Evolutionary conservation across 2,888 invertebrate genomes (phyloP).

Genomic region (Drosophila paranaensis): DNA sequence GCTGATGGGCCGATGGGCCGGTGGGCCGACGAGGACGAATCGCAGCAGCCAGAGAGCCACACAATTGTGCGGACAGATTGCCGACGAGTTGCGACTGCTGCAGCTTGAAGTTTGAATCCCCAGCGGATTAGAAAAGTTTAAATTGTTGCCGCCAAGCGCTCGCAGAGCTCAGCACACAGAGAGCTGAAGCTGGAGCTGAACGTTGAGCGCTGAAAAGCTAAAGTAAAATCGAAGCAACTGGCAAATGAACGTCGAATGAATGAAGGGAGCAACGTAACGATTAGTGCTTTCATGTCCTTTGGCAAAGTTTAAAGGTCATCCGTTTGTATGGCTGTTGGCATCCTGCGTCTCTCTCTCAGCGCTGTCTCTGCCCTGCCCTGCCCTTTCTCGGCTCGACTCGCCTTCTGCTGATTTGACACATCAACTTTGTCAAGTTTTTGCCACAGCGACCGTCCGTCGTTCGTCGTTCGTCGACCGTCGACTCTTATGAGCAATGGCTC

Average conservation of each 20-base stretch:
- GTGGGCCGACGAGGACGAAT: neutral
- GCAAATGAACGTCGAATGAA: slow-evolving; percentile 69
- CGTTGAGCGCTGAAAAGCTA: slow-evolving; percentile 28
- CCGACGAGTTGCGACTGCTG: slow-evolving; percentile 63
- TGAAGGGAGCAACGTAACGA: slow-evolving; percentile 81
- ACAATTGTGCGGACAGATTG: slow-evolving; percentile 77
- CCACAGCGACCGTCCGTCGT: slow-evolving; percentile 44
- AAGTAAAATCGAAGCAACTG: slow-evolving; percentile 75
- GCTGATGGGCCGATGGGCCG: slow-evolving; percentile 59
- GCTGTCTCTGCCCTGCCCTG: slow-evolving; percentile 5
- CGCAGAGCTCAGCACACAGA: slow-evolving; percentile 33
- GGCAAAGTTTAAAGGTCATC: slow-evolving; percentile 82
- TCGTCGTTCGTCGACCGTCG: slow-evolving; percentile 28
- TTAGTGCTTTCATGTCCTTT: slow-evolving; percentile 82
- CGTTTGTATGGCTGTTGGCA: slow-evolving; percentile 45
- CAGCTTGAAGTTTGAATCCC: slow-evolving; percentile 77
- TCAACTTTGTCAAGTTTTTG: slow-evolving; percentile 78
- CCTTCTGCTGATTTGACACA: slow-evolving; percentile 76
- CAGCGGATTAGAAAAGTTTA: slow-evolving; percentile 81
- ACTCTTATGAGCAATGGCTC: slow-evolving; percentile 73
- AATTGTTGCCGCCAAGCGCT: slow-evolving; percentile 74
- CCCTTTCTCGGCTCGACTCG: slow-evolving; percentile 23
- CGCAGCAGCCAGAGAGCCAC: slow-evolving; percentile 23
- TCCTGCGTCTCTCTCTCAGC: slow-evolving; percentile 26
- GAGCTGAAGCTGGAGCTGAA: slow-evolving; percentile 7